Evolutionary conservation across 2,888 invertebrate genomes (phyloP), one percentile per base, ranked within the genome.

Genomic region (Didymodactylos carnosus): DNA sequence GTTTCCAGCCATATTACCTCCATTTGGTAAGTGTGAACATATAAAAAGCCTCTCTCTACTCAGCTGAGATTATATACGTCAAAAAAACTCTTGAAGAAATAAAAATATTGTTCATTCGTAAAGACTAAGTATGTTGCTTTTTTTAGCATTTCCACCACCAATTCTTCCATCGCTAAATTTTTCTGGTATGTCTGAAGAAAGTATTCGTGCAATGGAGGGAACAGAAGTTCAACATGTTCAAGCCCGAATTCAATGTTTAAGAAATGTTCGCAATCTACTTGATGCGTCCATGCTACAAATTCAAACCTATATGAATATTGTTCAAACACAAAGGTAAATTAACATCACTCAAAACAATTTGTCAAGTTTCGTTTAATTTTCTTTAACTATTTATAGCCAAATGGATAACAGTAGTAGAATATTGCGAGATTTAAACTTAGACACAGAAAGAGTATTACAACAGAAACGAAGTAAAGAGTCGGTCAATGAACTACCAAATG

Each of bases 281-380:
- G 95, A 97, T 83, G 92, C 94, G 53, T 93, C 94, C 5, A 90
- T 91, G 76, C 86, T 91, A 71, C 89, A 97, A 85, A 92, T 97
- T 90, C 90, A 91, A 80, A 94, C 95, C 82, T 97, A 95, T 77
- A 81, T 77, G 73, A 76, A 75, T 49, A 75, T 78, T 16, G 75
- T 77, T 23, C 19, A 39, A 6, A 71, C 74, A 27, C 35, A 71
- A 39, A 39, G 71, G 49, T 35, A 39, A 13, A 19, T 29, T 71
- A 2, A n/a, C n/a, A 11, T n/a, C 16, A 35, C 46, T 43, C 14
- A 10, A 19, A 4, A 19, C n/a, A 49, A 49, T 23, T 49, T n/a
- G 23, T n/a, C 3, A 19, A 10, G n/a, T n/a, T n/a, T n/a, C n/a
- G n/a, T n/a, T 14, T 43, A 10, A 43, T 19, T 43, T 43, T 43